Conservation (phyloP, 2,888 invertebrate species). For the Torymus aiolomorphi region DNA sequence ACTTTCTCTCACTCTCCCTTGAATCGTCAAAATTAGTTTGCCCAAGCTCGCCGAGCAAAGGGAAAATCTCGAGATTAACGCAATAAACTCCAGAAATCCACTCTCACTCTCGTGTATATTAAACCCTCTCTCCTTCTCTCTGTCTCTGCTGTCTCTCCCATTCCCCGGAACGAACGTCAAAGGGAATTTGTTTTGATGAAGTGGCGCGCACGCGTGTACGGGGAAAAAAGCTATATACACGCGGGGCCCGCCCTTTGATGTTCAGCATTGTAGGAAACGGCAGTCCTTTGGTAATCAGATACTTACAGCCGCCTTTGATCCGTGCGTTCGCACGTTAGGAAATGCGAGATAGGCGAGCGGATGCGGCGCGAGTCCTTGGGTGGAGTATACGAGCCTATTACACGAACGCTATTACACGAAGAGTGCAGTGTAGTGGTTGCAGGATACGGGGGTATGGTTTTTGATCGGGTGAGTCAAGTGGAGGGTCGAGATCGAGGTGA, state of each 20-base stretch:
- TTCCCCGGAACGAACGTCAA: conserved; percentile 4
- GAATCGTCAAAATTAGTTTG: neutral
- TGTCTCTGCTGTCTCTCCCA: too few species aligned
- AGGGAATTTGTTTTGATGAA: conserved; percentile 25
- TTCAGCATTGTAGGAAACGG: conserved; percentile 34
- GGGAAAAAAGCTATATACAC: too few species aligned
- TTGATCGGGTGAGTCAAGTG: too few species aligned
- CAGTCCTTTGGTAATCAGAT: conserved; percentile 33
- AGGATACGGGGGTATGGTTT: too few species aligned
- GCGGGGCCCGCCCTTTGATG: conserved; percentile 7
- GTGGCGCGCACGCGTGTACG: too few species aligned
- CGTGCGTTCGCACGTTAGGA: neutral
- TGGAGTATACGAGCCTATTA: too few species aligned
- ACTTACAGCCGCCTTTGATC: conserved; percentile 24
- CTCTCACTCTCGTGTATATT: conserved; percentile 29
- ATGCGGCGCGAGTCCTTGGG: neutral
- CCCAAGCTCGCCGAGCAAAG: neutral
- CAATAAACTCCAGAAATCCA: conserved; percentile 21
- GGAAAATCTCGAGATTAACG: neutral
- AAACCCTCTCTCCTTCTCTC: neutral
- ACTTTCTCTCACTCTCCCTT: too few species aligned
- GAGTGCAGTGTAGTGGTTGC: too few species aligned
- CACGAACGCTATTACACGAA: too few species aligned
- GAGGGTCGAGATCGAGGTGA: too few species aligned
- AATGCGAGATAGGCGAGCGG: neutral